Evolutionary conservation across 2,797 vertebrate genomes (phyloP).

Genomic region (Falco rusticolus): DNA sequence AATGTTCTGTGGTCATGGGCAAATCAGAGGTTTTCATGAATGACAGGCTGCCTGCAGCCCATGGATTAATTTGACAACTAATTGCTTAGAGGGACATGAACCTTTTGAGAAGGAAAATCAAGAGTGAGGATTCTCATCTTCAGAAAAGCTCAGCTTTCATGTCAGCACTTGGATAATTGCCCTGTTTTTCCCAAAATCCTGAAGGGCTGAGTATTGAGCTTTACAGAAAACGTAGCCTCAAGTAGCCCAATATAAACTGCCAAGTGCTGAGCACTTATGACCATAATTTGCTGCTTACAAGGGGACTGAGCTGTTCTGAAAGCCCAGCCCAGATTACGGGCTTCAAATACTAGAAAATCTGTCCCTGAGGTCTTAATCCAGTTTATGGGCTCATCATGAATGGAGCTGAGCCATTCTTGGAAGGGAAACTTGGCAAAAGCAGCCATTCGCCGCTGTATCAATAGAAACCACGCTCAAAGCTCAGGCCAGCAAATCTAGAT

Average conservation of each 20-base stretch:
- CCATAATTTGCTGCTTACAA: not conserved
- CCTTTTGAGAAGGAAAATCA: not conserved
- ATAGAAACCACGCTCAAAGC: not conserved
- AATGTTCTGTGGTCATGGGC: not conserved
- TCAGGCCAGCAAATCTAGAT: not conserved
- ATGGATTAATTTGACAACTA: not conserved
- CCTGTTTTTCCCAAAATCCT: not conserved
- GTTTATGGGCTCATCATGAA: not conserved
- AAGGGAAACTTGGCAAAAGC: conserved; percentile 8
- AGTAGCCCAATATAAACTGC: not conserved
- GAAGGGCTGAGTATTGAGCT: not conserved
- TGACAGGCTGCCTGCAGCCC: not conserved
- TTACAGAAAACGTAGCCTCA: fast-evolving
- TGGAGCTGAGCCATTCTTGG: conserved; percentile 18
- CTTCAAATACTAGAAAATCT: not conserved
- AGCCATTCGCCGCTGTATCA: not conserved
- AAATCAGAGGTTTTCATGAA: not conserved
- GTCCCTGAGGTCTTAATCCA: conserved; percentile 14
- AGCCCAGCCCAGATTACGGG: not conserved
- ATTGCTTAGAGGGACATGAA: not conserved
- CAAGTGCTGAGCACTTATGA: not conserved
- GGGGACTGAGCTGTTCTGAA: not conserved
- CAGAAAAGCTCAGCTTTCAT: not conserved
- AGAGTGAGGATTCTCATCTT: not conserved
- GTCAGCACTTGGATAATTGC: fast-evolving